Percentiles rank a stretch among this genome's conserved stretches.
phyloP scores from a whole-genome alignment of 2,113 vertebrate genomes.

The Pogonocichla stellata region DNA sequence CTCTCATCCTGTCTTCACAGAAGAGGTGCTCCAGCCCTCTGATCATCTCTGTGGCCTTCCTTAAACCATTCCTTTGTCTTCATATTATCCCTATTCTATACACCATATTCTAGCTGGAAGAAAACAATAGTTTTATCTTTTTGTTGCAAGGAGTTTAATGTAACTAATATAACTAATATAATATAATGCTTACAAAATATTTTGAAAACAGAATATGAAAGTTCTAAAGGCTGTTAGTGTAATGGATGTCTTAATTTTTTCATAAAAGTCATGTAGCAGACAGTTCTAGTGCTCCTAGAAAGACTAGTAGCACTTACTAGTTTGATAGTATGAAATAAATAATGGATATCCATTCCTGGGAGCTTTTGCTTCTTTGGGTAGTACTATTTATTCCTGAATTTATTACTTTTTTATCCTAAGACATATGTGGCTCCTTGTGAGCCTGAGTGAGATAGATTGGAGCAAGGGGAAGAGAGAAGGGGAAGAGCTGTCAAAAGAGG shows the following conservation, averaged over 20 bases:
- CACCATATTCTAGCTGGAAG: neutral
- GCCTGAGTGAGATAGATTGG: neutral
- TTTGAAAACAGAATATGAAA: neutral
- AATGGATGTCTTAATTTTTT: neutral
- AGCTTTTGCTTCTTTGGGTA: neutral
- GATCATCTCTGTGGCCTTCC: neutral
- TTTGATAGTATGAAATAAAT: neutral
- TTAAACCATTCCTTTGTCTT: neutral
- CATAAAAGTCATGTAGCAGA: neutral
- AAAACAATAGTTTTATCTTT: neutral
- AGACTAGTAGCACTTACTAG: neutral
- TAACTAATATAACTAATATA: neutral
- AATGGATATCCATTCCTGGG: neutral
- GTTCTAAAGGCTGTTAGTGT: neutral
- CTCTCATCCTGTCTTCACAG: neutral
- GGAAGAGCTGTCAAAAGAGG: neutral
- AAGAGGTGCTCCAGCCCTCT: neutral
- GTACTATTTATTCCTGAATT: neutral
- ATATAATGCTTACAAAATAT: neutral
- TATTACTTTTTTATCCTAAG: neutral
- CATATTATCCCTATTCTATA: neutral
- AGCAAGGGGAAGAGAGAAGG: neutral
- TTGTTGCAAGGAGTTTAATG: neutral
- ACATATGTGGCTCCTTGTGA: neutral
- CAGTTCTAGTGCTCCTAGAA: neutral